These are phyloP conservation scores for Glossosoma conforme DNA, from an alignment of 1,140 invertebrate genomes.

Conservation along the genomic window DNA sequence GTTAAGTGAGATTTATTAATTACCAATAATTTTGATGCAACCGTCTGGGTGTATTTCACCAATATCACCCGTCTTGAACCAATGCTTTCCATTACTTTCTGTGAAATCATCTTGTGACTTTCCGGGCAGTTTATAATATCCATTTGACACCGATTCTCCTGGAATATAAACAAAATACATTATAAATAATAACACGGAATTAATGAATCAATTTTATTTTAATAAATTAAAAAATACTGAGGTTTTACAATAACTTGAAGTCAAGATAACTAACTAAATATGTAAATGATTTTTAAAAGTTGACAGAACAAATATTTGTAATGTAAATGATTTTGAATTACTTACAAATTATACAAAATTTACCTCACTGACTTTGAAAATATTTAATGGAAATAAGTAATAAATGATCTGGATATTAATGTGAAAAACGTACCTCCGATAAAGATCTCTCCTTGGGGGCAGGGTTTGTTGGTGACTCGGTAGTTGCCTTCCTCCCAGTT, in stretches of 20 bases:
- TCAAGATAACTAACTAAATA: too few relatives aligned
- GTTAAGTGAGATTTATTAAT: too few relatives aligned
- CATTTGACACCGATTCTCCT: conserved; percentile 83
- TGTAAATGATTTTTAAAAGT: background rate
- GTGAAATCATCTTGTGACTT: conserved; percentile 92
- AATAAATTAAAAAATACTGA: too few relatives aligned
- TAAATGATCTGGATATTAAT: too few relatives aligned
- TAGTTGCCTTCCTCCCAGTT: conserved; percentile 97
- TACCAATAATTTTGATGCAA: conserved; percentile 94
- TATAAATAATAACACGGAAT: background rate
- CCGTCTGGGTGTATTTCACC: conserved; percentile 90
- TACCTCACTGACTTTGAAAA: too few relatives aligned
- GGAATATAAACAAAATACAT: background rate
- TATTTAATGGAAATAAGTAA: too few relatives aligned
- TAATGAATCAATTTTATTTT: too few relatives aligned
- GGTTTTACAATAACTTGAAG: too few relatives aligned
- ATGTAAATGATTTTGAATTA: too few relatives aligned
- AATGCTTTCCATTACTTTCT: conserved; percentile 59
- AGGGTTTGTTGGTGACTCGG: conserved; percentile 80
- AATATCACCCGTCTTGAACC: conserved; percentile 97
- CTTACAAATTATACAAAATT: too few relatives aligned
- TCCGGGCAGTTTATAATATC: conserved; percentile 89
- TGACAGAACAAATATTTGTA: too few relatives aligned
- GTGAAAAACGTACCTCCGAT: conserved; percentile 72
- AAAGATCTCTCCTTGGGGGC: conserved; percentile 88